phyloP scores from a whole-genome alignment of 2,888 invertebrate genomes.

The Nomada fabriciana region DNA sequence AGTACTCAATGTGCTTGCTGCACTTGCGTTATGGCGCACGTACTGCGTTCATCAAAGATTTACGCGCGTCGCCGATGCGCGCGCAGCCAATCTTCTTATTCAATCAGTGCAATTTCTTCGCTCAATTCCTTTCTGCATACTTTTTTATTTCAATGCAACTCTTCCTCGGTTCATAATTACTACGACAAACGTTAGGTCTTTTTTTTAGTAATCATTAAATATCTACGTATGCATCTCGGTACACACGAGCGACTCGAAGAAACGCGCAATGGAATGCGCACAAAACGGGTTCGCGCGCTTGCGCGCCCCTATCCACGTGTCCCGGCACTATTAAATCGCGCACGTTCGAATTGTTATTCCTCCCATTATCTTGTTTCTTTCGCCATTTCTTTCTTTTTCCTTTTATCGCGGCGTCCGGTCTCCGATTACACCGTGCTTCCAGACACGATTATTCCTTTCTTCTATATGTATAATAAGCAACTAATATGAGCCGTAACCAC shows the following conservation, averaged over 20 bases:
- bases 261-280: conserved; percentile 33
- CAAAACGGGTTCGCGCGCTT: neutral
- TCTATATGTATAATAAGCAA: conserved; percentile 42
- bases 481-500: conserved; percentile 55
- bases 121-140: neutral
- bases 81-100: neutral
- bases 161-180: neutral
- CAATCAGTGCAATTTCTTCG: neutral
- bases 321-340: conserved; percentile 40
- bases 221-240: conserved; percentile 13
- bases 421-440: neutral
- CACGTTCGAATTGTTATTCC: conserved; percentile 41
- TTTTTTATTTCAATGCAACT: neutral
- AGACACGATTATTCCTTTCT: conserved; percentile 31
- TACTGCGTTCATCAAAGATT: neutral
- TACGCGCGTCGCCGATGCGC: neutral
- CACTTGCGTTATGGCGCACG: neutral
- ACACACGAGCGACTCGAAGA: conserved; percentile 42
- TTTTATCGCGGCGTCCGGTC: neutral
- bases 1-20: too few species aligned
- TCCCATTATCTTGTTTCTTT: conserved; percentile 15
- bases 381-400: neutral
- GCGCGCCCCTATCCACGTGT: conserved; percentile 28
- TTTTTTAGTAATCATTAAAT: conserved; percentile 14
- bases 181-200: conserved; percentile 9